A percentile compares a stretch with the other conserved stretches of the same genome.
These are phyloP conservation scores for Atta texana DNA, from an alignment of 1,140 invertebrate species.

Conservation along the genomic window DNA sequence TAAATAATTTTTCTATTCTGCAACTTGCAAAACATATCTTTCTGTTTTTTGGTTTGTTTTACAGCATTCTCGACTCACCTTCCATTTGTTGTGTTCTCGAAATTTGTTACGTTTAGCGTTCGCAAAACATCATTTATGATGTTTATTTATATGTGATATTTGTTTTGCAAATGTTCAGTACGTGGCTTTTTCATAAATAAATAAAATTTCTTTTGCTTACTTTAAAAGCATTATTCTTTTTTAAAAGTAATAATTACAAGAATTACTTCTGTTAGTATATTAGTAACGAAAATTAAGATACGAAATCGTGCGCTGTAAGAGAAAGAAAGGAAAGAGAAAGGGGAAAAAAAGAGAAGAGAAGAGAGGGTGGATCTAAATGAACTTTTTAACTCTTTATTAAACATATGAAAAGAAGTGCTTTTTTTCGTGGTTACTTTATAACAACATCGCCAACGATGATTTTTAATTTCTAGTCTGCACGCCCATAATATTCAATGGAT, in stretches of 20 bases:
- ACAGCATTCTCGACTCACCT: background rate
- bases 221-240: background rate
- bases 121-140: background rate
- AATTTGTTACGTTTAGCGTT: background rate
- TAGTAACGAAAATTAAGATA: too few relatives aligned
- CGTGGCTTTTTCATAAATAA: background rate
- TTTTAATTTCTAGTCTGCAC: conserved; percentile 5
- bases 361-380: conserved; percentile 2
- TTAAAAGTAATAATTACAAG: conserved; percentile 5
- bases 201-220: background rate
- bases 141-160: background rate
- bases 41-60: background rate
- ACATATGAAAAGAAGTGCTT: background rate
- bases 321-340: too few relatives aligned
- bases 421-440: conserved; percentile 1
- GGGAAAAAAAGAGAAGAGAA: too few relatives aligned
- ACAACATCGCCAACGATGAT: background rate
- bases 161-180: background rate
- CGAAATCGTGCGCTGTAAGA: background rate
- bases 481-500: conserved; percentile 44
- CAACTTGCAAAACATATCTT: background rate
- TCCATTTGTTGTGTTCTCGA: background rate
- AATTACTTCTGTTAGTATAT: background rate
- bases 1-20: background rate
- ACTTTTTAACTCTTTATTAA: conserved; percentile 36